phyloP scores from a whole-genome alignment of 2,113 vertebrate species.

The Forbesichthys agassizii region DNA sequence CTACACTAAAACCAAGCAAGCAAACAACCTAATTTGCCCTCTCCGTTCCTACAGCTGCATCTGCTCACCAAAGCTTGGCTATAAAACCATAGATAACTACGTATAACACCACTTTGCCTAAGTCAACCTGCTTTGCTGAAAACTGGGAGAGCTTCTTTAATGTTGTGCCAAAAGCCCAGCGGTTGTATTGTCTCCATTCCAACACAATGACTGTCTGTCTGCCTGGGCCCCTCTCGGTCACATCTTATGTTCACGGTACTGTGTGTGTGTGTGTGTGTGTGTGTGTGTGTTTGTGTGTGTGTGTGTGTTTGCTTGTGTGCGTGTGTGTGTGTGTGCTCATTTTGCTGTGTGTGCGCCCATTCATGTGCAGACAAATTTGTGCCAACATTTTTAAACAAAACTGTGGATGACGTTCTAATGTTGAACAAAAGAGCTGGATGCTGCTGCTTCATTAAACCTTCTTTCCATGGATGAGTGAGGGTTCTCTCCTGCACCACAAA shows the following conservation, averaged over 20 bases:
- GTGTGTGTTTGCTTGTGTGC: background rate
- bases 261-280: background rate
- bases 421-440: conserved; percentile 35
- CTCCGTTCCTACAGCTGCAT: conserved; percentile 39
- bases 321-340: background rate
- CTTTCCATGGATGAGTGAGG: conserved; percentile 35
- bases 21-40: conserved; percentile 48
- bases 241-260: conserved; percentile 49
- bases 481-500: conserved; percentile 15
- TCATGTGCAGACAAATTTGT: background rate
- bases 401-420: conserved; percentile 29
- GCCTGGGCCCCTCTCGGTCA: conserved; percentile 58
- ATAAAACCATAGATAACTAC: conserved; percentile 60
- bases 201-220: conserved; percentile 63
- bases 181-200: conserved; percentile 64
- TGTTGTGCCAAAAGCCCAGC: conserved; percentile 60
- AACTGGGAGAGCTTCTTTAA: conserved; percentile 56
- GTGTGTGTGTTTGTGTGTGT: background rate
- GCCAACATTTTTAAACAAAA: conserved; percentile 36
- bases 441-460: conserved; percentile 41
- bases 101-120: conserved; percentile 28
- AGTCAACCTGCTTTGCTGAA: conserved; percentile 44
- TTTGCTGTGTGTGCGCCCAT: conserved; percentile 23
- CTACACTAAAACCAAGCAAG: conserved; percentile 40
- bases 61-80: conserved; percentile 30